Conservation (phyloP, 2,888 invertebrate species). For the Belgica antarctica region DNA sequence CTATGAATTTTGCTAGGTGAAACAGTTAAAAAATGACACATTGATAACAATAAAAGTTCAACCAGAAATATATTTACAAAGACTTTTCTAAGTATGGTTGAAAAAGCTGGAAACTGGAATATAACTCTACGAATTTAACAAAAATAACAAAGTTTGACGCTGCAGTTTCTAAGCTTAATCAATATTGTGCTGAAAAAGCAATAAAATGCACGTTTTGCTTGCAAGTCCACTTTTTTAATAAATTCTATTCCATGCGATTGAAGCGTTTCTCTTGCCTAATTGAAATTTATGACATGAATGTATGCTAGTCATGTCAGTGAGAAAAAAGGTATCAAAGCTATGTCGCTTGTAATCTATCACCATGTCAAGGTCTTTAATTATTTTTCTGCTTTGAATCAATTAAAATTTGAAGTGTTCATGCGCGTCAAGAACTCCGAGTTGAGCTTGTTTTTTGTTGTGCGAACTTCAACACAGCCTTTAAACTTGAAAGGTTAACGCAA, state of each 20-base stretch:
- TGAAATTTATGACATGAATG: conserved; percentile 41
- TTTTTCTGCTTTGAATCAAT: not conserved
- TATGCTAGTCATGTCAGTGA: conserved; percentile 1
- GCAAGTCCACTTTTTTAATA: not conserved
- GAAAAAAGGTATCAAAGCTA: conserved; percentile 26
- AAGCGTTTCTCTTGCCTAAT: conserved; percentile 31
- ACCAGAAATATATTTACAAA: too few relatives aligned
- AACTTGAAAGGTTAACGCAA: not conserved
- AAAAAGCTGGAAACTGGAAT: too few relatives aligned
- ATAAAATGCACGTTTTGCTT: not conserved
- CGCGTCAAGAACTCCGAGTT: not conserved
- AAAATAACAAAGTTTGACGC: too few relatives aligned
- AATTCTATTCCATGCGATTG: not conserved
- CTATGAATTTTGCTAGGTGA: too few relatives aligned
- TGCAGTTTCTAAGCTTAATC: too few relatives aligned
- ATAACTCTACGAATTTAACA: too few relatives aligned
- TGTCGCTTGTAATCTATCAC: conserved; percentile 14
- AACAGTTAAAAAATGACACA: too few relatives aligned
- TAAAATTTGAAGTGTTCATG: not conserved
- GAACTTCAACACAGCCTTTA: conserved; percentile 4
- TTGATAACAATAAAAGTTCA: too few relatives aligned
- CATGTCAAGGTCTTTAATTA: conserved; percentile 30
- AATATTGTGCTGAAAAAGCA: too few relatives aligned
- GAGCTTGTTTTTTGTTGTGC: too few relatives aligned
- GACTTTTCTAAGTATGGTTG: too few relatives aligned